A percentile compares a stretch with the other conserved stretches of the same genome.
These are phyloP conservation scores for Ectemnius lituratus DNA, from an alignment of 2,888 invertebrate genomes.

Conservation along the genomic window DNA sequence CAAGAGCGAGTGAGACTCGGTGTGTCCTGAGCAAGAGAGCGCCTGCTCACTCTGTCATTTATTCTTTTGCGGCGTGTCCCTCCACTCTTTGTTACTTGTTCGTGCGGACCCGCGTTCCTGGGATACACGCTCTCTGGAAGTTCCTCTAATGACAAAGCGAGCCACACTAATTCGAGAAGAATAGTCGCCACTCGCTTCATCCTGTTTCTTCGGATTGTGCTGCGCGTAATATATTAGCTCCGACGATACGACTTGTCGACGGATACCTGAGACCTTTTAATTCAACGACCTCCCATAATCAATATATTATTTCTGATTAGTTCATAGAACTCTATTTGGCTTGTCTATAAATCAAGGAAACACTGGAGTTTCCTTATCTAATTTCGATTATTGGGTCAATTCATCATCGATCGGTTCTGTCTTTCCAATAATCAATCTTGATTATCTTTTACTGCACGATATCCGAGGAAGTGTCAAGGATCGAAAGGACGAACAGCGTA, in stretches of 20 bases:
- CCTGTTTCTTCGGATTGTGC: not conserved
- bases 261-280: no score
- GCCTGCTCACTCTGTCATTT: not conserved
- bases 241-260: not conserved
- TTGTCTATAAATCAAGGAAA: no score
- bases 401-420: no score
- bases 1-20: not conserved
- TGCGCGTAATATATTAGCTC: not conserved
- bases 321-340: no score
- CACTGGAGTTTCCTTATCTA: no score
- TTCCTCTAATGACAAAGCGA: constrained; percentile 7
- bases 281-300: no score
- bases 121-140: not conserved
- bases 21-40: no score
- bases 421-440: no score
- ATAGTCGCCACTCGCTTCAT: constrained; percentile 5
- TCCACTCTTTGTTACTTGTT: constrained; percentile 9
- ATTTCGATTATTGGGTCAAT: no score
- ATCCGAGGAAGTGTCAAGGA: no score
- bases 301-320: no score
- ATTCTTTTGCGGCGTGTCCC: not conserved
- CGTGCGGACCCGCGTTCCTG: constrained; percentile 10
- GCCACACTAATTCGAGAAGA: constrained; percentile 12
- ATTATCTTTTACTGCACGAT: no score
- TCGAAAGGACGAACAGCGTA: not conserved